These are phyloP conservation scores for Chironex yamaguchii DNA, from an alignment of 30 jellyfish, hydroid and myxozoan species.

Conservation along the genomic window DNA sequence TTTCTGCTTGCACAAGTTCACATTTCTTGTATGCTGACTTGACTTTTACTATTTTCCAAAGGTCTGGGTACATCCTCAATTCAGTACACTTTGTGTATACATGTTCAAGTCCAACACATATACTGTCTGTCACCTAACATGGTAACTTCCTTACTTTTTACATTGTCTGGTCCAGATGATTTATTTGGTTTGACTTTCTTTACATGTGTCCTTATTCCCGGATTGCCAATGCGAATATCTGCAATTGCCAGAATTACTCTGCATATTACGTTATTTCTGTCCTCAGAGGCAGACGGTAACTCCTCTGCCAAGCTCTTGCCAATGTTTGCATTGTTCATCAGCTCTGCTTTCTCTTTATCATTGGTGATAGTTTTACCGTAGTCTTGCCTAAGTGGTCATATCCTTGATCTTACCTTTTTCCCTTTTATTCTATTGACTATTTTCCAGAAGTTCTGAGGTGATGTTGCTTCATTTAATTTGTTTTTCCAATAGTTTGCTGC, in stretches of 20 bases:
- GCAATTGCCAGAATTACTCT: constrained; percentile 41
- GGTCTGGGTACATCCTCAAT: too few relatives aligned
- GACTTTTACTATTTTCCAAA: too few relatives aligned
- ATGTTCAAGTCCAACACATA: too few relatives aligned
- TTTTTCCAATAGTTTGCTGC: constrained; percentile 62
- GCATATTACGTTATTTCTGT: constrained; percentile 8
- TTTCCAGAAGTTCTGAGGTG: constrained; percentile 57
- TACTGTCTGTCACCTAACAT: too few relatives aligned
- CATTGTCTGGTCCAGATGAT: constrained; percentile 6
- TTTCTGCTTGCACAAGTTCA: too few relatives aligned
- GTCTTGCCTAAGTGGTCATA: constrained; percentile 54
- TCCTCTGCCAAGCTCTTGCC: constrained; percentile 44
- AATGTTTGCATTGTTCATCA: constrained; percentile 54
- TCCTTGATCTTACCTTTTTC: background rate
- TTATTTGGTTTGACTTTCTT: background rate
- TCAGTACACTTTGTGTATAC: too few relatives aligned
- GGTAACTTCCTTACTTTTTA: too few relatives aligned
- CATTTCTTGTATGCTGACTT: too few relatives aligned
- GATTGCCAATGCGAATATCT: too few relatives aligned
- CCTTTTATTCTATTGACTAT: constrained; percentile 19
- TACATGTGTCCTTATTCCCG: background rate
- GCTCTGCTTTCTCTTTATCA: constrained; percentile 64
- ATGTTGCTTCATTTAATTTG: constrained; percentile 19
- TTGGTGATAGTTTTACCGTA: constrained; percentile 19
- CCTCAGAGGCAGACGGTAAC: background rate